Conservation (phyloP, 2,888 invertebrate species). For the Tinea semifulvella region DNA sequence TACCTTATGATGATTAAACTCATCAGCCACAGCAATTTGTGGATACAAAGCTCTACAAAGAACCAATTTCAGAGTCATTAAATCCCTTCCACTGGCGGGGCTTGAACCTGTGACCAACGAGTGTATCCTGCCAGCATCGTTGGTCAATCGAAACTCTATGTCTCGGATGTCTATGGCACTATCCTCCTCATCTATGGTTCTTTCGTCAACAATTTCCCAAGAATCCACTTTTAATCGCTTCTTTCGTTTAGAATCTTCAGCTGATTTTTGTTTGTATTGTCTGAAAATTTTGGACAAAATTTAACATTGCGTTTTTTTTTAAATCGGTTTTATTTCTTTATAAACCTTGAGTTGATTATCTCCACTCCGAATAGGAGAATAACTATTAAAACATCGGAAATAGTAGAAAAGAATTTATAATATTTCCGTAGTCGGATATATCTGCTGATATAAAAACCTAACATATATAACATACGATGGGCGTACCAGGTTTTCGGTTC, state of each 20-base stretch:
- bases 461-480: too few relatives aligned
- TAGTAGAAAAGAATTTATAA: too few relatives aligned
- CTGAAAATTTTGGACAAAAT: slow-evolving; percentile 31
- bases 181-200: slow-evolving; percentile 59
- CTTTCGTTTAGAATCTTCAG: slow-evolving; percentile 72
- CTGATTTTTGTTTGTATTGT: slow-evolving; percentile 70
- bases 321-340: too few relatives aligned
- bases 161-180: slow-evolving; percentile 79
- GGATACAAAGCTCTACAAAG: slow-evolving; percentile 94
- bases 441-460: too few relatives aligned
- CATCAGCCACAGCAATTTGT: slow-evolving; percentile 94
- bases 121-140: slow-evolving; percentile 78
- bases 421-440: too few relatives aligned
- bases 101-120: slow-evolving; percentile 50
- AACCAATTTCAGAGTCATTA: slow-evolving; percentile 65
- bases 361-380: too few relatives aligned
- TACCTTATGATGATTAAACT: slow-evolving; percentile 90
- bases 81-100: slow-evolving; percentile 44
- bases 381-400: too few relatives aligned
- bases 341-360: too few relatives aligned
- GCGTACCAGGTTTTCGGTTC: too few relatives aligned
- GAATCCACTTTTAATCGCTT: slow-evolving; percentile 79
- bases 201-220: slow-evolving; percentile 73
- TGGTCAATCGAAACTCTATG: slow-evolving; percentile 85
- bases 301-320: too few relatives aligned